Base-by-base conservation (phyloP, 2,888 invertebrate species). In the Hirudinaria manillensis region DNA sequence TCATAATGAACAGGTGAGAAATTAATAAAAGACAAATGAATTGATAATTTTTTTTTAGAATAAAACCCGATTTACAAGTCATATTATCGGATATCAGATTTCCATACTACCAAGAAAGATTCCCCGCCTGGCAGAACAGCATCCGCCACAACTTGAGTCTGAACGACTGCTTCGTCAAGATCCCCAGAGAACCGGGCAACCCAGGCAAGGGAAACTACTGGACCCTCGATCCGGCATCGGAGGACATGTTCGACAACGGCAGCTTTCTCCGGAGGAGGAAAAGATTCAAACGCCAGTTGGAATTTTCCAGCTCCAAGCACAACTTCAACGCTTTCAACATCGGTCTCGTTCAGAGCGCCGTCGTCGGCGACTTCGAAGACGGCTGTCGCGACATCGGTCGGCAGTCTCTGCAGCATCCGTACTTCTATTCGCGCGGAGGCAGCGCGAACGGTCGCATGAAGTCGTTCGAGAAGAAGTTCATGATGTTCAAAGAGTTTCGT, bases 211-310 rank as follows among this genome's bases (percentile, higher is more conserved):
- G 92, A 0, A 93, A 93, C 83, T 93, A 95, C 81, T 97, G 97
- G 97, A 96, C 95, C 3, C 86, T 98, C 78, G 97, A 98, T 85
- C 99, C 99, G 0, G 87, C 94, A 79, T 94, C 95, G 13, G 97
- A 98, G 84, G 97, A 98, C 83, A 99, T 99, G 99, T 99, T 99
- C 84, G 99, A 99, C 84, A 99, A 99, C 84, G 99, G 99, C 0
- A 94, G 94, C 82, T 99, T 99, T 84, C 87, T 99, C 78, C 87
- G 99, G 55, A 89, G 99, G 38, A 87, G 99, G 80, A 99, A 99
- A 87, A 88, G 97, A 74, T 97, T 76, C 67, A 76, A 76, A 68
- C 13, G 76, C 24, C 34, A 29, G 3, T 68, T 65, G 10, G 27
- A 51, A 0, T 7, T 66, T 24, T 29, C 66, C 21, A 45, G 24